Conservation (phyloP, 1,140 invertebrate genomes). For the Phortica variegata region DNA sequence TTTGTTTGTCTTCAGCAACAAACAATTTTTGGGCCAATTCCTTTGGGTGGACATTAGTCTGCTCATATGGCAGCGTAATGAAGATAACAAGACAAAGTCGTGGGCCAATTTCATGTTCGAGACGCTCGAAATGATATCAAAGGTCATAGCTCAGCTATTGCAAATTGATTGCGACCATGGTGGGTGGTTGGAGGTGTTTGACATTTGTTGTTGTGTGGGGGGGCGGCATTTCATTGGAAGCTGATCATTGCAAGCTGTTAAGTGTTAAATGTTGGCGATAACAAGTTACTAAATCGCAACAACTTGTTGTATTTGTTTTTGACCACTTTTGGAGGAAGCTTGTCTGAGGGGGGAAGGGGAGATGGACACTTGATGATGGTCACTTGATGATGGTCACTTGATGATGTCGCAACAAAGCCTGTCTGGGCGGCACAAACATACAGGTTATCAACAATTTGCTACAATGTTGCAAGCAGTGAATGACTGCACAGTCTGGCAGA, state of each 20-base stretch:
- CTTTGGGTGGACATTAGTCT: conserved; percentile 46
- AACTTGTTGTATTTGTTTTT: too few relatives aligned
- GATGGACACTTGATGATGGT: too few relatives aligned
- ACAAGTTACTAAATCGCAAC: background rate
- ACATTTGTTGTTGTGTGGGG: conserved; percentile 12
- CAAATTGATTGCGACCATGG: conserved; percentile 20
- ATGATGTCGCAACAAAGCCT: too few relatives aligned
- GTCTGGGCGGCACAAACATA: too few relatives aligned
- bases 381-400: too few relatives aligned
- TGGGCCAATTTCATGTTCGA: conserved; percentile 13
- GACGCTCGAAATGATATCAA: conserved; percentile 29
- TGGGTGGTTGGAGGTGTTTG: conserved; percentile 10
- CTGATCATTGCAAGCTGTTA: conserved; percentile 47
- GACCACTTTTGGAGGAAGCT: too few relatives aligned
- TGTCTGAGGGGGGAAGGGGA: too few relatives aligned
- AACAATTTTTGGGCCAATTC: conserved; percentile 45
- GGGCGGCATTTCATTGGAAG: conserved; percentile 31
- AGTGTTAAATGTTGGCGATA: conserved; percentile 35
- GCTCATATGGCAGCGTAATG: conserved; percentile 53
- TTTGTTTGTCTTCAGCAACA: conserved; percentile 22
- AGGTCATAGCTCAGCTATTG: conserved; percentile 27
- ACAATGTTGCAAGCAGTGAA: too few relatives aligned
- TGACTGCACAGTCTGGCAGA: too few relatives aligned
- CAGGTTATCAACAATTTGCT: too few relatives aligned
- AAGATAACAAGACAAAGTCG: conserved; percentile 54